Evolutionary conservation across 2,888 invertebrate genomes (phyloP), one percentile per base, ranked within the genome.

Genomic region (Argynnis bischoffii): DNA sequence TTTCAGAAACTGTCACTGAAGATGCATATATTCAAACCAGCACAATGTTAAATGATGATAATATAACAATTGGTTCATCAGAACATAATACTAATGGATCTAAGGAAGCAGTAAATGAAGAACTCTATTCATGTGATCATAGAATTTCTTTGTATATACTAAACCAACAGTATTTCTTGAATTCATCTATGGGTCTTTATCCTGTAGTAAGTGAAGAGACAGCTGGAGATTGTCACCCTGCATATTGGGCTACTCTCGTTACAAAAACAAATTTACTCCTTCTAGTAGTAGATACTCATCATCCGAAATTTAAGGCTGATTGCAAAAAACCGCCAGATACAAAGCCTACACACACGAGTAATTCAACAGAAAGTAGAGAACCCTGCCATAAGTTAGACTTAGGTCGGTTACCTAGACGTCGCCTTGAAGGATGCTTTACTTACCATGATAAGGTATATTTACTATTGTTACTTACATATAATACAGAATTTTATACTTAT

Each of bases 331-430:
- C 97, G 63, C 93, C 96, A 15, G 94, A 96, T 13, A 94, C 96
- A 71, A 93, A 79, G 79, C 93, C 84, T 75, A 82, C 75, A 73
- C 85, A 82, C 73, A 94, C 86, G 16, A 18, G 71, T 47, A 69
- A 77, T 47, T 91, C 91, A 0, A 87, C 81, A 5, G 85, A 88
- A 0, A 93, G 91, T 46, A 89, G 93, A 41, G 94, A 95, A 77
- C 95, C 96, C 0, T 97, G 97, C 80, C 95, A 97, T 78, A 97
- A 97, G 84, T 88, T 96, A 64, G 93, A 95, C 69, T 87, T 97
- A 74, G 96, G 96, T 74, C 93, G 94, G 66, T 89, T 96, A 73
- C 93, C 94, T 4, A 89, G 97, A 47, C 88, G 96, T 72, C 93
- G 95, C 68, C 92, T 97, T 35, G 94, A 95, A 69, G 96, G 95